Evolutionary conservation across 2,797 vertebrate genomes (phyloP).

Genomic region (Pipistrellus nathusii): DNA sequence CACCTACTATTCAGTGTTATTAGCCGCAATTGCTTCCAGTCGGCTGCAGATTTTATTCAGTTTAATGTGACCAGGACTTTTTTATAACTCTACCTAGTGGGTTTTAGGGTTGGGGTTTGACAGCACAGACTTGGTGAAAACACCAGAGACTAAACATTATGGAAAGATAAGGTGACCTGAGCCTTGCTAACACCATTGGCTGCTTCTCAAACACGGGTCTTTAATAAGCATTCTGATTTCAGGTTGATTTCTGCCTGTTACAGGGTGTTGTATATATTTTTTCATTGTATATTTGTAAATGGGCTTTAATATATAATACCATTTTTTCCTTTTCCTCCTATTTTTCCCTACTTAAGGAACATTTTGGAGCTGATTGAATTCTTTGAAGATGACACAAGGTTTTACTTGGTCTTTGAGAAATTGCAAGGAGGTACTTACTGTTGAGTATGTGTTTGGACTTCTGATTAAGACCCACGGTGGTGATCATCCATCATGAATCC

Average conservation of each 20-base stretch:
- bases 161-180: slow-evolving; percentile 85
- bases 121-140: slow-evolving; percentile 82
- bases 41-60: slow-evolving; percentile 85
- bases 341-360: slow-evolving; percentile 90
- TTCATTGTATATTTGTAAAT: slow-evolving; percentile 71
- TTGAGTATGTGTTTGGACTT: slow-evolving; percentile 76
- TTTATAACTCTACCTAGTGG: slow-evolving; percentile 81
- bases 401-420: slow-evolving; percentile 99
- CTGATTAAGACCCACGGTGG: slow-evolving; percentile 68
- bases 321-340: slow-evolving; percentile 32
- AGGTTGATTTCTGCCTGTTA: slow-evolving; percentile 73
- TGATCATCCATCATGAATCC: slow-evolving; percentile 81
- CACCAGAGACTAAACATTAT: slow-evolving; percentile 82
- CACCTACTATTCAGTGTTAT: slow-evolving; percentile 80
- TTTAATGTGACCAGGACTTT: slow-evolving; percentile 85
- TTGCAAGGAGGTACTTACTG: slow-evolving; percentile 94
- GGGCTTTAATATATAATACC: slow-evolving; percentile 62
- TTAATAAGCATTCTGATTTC: slow-evolving; percentile 78
- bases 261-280: slow-evolving; percentile 60
- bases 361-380: slow-evolving; percentile 98
- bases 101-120: slow-evolving; percentile 82
- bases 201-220: slow-evolving; percentile 71
- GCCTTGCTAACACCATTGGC: slow-evolving; percentile 77
- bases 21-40: slow-evolving; percentile 82
- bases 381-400: slow-evolving; percentile 95